Conservation (phyloP, 2,113 vertebrate species). For the Takifugu bimaculatus region DNA sequence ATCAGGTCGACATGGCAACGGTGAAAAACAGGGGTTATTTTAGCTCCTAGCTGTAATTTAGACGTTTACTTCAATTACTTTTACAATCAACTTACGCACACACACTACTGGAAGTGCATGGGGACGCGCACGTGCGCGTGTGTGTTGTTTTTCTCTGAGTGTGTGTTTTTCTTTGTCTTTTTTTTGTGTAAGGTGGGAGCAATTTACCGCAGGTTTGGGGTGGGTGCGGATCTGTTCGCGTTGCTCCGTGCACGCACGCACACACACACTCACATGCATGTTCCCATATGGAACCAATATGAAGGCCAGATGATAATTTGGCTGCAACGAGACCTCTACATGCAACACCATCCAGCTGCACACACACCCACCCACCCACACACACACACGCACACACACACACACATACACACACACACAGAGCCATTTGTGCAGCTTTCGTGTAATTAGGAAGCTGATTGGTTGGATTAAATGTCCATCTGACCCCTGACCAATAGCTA, state of each 20-base stretch:
- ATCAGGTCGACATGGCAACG: constrained; percentile 72
- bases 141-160: constrained; percentile 25
- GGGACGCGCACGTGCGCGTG: constrained; percentile 6
- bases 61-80: constrained; percentile 76
- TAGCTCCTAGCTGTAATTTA: constrained; percentile 75
- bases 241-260: neutral
- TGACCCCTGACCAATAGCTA: constrained; percentile 74
- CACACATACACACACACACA: constrained; percentile 32
- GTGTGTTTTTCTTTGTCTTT: constrained; percentile 27
- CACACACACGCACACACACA: constrained; percentile 34
- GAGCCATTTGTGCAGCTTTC: constrained; percentile 62
- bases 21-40: constrained; percentile 73
- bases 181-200: constrained; percentile 57
- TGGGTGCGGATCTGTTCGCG: constrained; percentile 8
- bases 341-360: constrained; percentile 57
- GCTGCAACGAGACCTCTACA: constrained; percentile 74
- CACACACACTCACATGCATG: constrained; percentile 27
- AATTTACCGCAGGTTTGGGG: constrained; percentile 29
- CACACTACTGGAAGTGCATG: constrained; percentile 29
- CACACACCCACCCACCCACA: constrained; percentile 16
- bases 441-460: constrained; percentile 77
- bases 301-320: constrained; percentile 72
- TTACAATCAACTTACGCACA: constrained; percentile 68
- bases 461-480: constrained; percentile 76
- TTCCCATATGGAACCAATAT: constrained; percentile 73